Evolutionary conservation across 2,113 vertebrate genomes (phyloP).

Genomic region (Callipepla squamata): DNA sequence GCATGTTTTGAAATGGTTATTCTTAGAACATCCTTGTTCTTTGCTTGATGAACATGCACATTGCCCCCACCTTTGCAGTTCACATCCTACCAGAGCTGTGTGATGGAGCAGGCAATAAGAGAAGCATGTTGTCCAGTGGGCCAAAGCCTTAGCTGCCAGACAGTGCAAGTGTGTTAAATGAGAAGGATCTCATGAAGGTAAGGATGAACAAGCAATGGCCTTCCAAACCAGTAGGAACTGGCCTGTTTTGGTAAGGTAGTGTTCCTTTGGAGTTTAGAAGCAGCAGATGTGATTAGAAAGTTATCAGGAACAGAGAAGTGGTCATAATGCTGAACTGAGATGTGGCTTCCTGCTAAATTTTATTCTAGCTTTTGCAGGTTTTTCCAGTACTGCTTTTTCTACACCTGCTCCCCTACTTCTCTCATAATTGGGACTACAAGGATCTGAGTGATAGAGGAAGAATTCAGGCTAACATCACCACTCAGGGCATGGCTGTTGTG

Average conservation of each 20-base stretch:
- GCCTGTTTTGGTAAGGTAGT: background rate
- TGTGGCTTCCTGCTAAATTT: background rate
- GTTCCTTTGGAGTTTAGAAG: background rate
- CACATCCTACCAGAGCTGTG: rapidly evolving
- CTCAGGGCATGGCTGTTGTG: background rate
- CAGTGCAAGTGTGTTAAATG: background rate
- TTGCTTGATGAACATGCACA: background rate
- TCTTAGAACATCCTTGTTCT: background rate
- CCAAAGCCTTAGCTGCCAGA: background rate
- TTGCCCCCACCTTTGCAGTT: background rate
- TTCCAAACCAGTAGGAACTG: background rate
- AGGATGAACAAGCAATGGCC: background rate
- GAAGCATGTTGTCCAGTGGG: background rate
- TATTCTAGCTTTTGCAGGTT: background rate
- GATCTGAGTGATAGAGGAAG: background rate
- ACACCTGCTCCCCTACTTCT: background rate
- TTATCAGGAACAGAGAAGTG: background rate
- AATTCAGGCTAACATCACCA: background rate
- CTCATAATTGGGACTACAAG: background rate
- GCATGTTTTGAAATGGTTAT: background rate
- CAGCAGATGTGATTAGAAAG: background rate
- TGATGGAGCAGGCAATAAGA: background rate
- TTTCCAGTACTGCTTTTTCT: background rate
- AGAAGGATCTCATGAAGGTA: background rate
- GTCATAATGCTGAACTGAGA: background rate